A percentile compares a stretch with the other conserved stretches of the same genome.
phyloP scores from a whole-genome alignment of 2,113 vertebrate genomes.

The Perognathus longimembris region DNA sequence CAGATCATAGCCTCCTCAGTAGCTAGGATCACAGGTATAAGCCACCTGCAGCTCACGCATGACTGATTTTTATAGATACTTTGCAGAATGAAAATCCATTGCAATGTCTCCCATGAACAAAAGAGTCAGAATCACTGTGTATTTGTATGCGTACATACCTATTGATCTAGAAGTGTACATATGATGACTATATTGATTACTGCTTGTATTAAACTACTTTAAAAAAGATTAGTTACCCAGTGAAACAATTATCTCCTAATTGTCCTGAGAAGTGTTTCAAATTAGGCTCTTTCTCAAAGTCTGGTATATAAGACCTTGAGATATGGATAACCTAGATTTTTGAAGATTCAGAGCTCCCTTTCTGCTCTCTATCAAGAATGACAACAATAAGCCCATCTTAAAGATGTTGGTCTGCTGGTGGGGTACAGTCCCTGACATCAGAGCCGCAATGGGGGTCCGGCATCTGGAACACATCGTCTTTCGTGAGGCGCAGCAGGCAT shows the following conservation, averaged over 20 bases:
- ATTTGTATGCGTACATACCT: background rate
- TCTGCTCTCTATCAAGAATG: background rate
- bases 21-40: too few relatives aligned
- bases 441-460: background rate
- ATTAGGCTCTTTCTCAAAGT: background rate
- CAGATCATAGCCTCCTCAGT: too few relatives aligned
- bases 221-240: background rate
- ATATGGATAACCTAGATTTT: background rate
- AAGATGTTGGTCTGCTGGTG: background rate
- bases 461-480: too few relatives aligned
- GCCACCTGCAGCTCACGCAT: background rate
- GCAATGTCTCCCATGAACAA: background rate
- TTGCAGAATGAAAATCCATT: background rate
- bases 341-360: background rate
- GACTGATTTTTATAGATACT: constrained; percentile 19
- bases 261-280: background rate
- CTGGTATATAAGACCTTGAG: background rate
- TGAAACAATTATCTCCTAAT: background rate
- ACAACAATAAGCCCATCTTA: background rate
- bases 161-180: background rate
- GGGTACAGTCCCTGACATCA: background rate
- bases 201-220: background rate
- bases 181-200: background rate
- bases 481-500: too few relatives aligned
- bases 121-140: background rate